Conservation (phyloP, 1,140 invertebrate genomes). For the Halesus radiatus region DNA sequence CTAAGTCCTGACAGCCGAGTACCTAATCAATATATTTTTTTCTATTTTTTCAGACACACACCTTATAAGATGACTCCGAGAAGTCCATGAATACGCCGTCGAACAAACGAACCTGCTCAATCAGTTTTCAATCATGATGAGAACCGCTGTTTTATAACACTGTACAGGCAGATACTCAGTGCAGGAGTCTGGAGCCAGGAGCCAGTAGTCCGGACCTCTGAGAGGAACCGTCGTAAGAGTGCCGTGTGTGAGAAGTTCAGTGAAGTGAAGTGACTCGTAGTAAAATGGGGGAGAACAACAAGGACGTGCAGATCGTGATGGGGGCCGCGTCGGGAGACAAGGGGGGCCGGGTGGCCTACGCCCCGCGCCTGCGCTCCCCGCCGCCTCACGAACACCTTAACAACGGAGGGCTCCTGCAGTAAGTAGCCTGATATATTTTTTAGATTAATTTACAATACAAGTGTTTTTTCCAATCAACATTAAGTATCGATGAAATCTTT, state of each 20-base stretch:
- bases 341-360: slow-evolving; percentile 27
- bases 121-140: background rate
- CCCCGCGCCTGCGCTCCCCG: slow-evolving; percentile 30
- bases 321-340: slow-evolving; percentile 1
- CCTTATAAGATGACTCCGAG: background rate
- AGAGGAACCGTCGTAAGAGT: too few relatives aligned
- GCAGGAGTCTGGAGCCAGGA: background rate
- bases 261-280: slow-evolving; percentile 5
- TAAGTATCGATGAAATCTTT: too few relatives aligned
- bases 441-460: too few relatives aligned
- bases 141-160: slow-evolving; percentile 7
- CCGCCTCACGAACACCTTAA: slow-evolving; percentile 28
- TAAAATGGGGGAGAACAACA: slow-evolving; percentile 15
- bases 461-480: too few relatives aligned
- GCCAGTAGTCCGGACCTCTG: too few relatives aligned
- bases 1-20: too few relatives aligned
- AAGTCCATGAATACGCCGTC: background rate
- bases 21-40: background rate
- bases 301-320: slow-evolving; percentile 35
- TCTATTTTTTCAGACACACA: background rate
- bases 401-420: slow-evolving; percentile 40
- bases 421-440: background rate
- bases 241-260: background rate
- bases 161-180: background rate
- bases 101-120: background rate